Evolutionary conservation across 2,888 invertebrate species (phyloP).

Genomic region (Bursaphelenchus okinawaensis): DNA sequence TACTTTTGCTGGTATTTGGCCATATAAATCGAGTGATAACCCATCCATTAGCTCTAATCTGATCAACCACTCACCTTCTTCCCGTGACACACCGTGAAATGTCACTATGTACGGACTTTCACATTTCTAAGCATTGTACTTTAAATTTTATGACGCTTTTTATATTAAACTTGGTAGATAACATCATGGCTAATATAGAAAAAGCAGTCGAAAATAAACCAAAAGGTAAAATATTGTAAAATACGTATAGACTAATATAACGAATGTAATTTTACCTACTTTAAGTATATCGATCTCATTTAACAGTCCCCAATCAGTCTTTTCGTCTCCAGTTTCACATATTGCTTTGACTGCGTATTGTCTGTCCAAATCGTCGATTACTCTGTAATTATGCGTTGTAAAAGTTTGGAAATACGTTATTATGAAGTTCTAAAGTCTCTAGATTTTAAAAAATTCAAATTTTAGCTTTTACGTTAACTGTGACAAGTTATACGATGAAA

Average conservation of each 20-base stretch:
- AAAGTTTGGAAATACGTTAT: too few relatives aligned
- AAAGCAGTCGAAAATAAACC: neutral
- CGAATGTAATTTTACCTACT: neutral
- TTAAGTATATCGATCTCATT: constrained; percentile 28
- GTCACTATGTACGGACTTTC: constrained; percentile 28
- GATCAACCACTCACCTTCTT: constrained; percentile 22
- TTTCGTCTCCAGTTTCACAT: constrained; percentile 13
- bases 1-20: constrained; percentile 25
- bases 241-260: too few relatives aligned
- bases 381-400: too few relatives aligned
- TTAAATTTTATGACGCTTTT: neutral
- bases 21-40: constrained; percentile 31
- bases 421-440: too few relatives aligned
- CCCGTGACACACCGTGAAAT: constrained; percentile 29
- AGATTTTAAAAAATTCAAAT: neutral
- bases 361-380: constrained; percentile 14
- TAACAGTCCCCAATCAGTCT: constrained; percentile 15
- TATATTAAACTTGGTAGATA: too few relatives aligned
- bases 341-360: constrained; percentile 10
- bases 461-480: neutral
- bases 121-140: too few relatives aligned
- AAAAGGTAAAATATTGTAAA: too few relatives aligned
- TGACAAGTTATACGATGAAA: too few relatives aligned
- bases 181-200: too few relatives aligned
- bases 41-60: constrained; percentile 33